Base-by-base conservation (phyloP, 2,113 vertebrate species). In the Callipepla californica region DNA sequence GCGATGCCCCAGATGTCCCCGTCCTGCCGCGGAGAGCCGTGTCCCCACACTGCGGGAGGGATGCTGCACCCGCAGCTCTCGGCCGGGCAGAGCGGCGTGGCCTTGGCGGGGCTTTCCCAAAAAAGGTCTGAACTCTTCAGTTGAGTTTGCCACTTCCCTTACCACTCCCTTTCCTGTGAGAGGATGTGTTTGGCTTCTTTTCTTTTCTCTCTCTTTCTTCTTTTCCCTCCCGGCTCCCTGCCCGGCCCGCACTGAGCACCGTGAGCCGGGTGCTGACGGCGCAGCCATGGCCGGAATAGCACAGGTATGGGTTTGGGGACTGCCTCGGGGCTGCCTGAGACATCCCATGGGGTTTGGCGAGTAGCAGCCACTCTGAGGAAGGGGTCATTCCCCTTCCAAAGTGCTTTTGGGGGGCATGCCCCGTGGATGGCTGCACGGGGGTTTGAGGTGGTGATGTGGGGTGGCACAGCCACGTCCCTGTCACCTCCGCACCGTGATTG, bases 111-210 rank as follows among this genome's bases (percentile, higher is more conserved):
- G 94, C 90, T 96, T 97, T 97, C 97, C 96, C 97, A 97, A 97
- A 97, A 97, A 97, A 97, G 96, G 97, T 83, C 94, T 96, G 93
- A 90, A 89, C 81, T 85, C 93, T 97, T 94, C 85, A 3, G 90
- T 93, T 88, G 85, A 88, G 62, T 95, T 94, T 96, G 95, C 96
- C 96, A 97, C 93, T 97, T 97, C 97, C 97, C 92, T 96, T 76
- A 90, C 95, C 97, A 95, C 97, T 94, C 97, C 97, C 95, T 97
- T 97, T 97, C 97, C 97, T 97, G 97, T 96, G 59, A 97, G 97
- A 95, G 85, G 92, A 95, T 80, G 82, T 92, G 78, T 69, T 86
- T 7, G 17, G 78, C 68, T 1, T 42, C 89, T 96, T 92, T 94
- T 62, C 92, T 86, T 94, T 87, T 79, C 86, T 93, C 76, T 87